These are phyloP conservation scores for Nesoenas mayeri DNA, from an alignment of 2,113 vertebrate genomes.

Conservation along the genomic window DNA sequence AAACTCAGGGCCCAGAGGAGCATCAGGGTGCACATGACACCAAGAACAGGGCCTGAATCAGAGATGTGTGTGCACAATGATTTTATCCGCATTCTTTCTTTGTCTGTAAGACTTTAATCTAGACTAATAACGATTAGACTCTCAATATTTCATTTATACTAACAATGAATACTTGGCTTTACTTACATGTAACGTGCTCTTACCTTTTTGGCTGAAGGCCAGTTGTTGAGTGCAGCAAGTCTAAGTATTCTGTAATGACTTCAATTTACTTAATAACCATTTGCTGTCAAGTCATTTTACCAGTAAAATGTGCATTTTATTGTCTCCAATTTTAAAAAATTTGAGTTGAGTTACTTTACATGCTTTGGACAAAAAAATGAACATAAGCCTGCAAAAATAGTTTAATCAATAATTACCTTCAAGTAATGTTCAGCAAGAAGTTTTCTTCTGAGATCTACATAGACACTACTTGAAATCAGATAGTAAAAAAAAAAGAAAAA, in stretches of 20 bases:
- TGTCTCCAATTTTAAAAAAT: not conserved
- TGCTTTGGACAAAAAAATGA: not conserved
- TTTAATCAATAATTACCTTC: not conserved
- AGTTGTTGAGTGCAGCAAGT: not conserved
- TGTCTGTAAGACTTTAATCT: not conserved
- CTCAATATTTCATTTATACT: not conserved
- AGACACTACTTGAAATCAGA: not conserved
- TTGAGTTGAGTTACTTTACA: not conserved
- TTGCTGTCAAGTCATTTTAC: not conserved
- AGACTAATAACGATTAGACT: not conserved
- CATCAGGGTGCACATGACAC: accelerated
- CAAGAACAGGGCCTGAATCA: not conserved
- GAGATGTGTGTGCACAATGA: not conserved
- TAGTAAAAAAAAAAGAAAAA: not conserved
- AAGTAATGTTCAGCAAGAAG: not conserved
- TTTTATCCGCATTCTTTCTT: not conserved
- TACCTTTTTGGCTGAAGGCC: not conserved
- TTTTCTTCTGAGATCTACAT: not conserved
- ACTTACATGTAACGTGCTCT: not conserved
- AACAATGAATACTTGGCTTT: not conserved
- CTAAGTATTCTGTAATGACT: not conserved
- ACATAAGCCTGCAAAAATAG: not conserved
- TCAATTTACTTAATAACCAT: not conserved
- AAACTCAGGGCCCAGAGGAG: not conserved
- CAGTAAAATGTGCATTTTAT: not conserved